Percentiles rank a stretch among this genome's conserved stretches.
Conservation (phyloP, 2,797 vertebrate species). For the Ctenosaura bakeri region DNA sequence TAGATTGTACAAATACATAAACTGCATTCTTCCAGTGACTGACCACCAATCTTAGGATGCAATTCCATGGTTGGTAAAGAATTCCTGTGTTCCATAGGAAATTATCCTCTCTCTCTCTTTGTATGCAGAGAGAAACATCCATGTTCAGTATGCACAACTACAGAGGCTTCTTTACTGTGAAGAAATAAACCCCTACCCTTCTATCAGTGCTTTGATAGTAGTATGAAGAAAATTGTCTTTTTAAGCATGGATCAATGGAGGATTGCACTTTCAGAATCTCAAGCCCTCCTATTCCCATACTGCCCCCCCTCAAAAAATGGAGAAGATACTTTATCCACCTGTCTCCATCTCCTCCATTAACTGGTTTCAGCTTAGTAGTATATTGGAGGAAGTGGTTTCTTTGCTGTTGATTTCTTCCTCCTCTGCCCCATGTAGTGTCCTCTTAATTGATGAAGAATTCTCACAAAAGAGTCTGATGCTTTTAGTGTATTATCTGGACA, state of each 20-base stretch:
- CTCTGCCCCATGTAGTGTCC: no score
- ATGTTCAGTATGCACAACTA: not conserved
- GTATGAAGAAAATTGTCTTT: not conserved
- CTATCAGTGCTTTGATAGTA: not conserved
- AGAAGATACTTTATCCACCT: not conserved
- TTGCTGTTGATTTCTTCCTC: no score
- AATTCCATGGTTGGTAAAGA: not conserved
- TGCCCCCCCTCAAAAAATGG: not conserved
- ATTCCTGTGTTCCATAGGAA: not conserved
- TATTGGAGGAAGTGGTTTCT: no score
- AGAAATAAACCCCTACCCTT: not conserved
- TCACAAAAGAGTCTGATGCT: no score
- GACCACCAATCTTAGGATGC: not conserved
- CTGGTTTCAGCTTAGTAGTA: no score
- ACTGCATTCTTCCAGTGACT: not conserved
- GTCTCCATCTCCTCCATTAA: no score
- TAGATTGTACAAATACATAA: no score
- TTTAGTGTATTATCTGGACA: no score
- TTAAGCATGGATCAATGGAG: not conserved
- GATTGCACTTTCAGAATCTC: not conserved
- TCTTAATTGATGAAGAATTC: no score
- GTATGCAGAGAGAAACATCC: not conserved
- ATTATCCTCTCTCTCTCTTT: no score
- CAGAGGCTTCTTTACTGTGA: not conserved
- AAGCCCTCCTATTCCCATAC: not conserved